Evolutionary conservation across 2,113 vertebrate genomes (phyloP), one percentile per base, ranked within the genome.

Genomic region (Mungos mungo): DNA sequence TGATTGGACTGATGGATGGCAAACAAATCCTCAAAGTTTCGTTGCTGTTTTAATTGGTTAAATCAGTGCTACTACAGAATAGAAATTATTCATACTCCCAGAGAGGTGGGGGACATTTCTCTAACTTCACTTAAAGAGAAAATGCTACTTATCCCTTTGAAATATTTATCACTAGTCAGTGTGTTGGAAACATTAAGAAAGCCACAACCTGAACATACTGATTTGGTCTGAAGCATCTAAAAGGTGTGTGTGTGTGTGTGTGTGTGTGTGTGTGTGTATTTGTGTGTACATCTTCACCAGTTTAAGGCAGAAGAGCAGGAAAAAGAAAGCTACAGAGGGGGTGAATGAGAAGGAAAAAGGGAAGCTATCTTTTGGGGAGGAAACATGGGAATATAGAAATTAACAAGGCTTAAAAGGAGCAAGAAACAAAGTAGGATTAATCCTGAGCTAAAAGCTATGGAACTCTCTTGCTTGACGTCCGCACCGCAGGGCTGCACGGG

Each of bases 91-190:
- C 54, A 68, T 84, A 69, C n/a, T 91, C 93, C 54, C 52, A 83
- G 77, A 29, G 47, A 68, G 63, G 54, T 69, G 41, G 68, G 66
- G 68, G 50, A 50, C 12, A 60, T 29, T 90, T 80, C 68, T 85
- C 66, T 87, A 76, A 88, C 71, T 88, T 72, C 84, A 16, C 82
- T n/a, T 27, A n/a, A 41, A 85, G 63, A 88, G 33, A 60, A 97
- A 91, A 88, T 31, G 54, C 65, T 85, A 57, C 15, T n/a, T 81
- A 41, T 4, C 50, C 88, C 83, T 79, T 25, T 89, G 90, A 97
- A 97, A 96, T 93, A 96, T 95, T 96, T 45, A 96, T 80, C 60
- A 83, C 35, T 12, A 91, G 77, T 15, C 41, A 85, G 69, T 35
- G n/a, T 50, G 60, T 31, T 63, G 74, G 33, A 41, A 86, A 31